Percentiles rank a stretch among this genome's conserved stretches.
phyloP scores from a whole-genome alignment of 2,888 invertebrate genomes.

The Nysson spinosus region DNA sequence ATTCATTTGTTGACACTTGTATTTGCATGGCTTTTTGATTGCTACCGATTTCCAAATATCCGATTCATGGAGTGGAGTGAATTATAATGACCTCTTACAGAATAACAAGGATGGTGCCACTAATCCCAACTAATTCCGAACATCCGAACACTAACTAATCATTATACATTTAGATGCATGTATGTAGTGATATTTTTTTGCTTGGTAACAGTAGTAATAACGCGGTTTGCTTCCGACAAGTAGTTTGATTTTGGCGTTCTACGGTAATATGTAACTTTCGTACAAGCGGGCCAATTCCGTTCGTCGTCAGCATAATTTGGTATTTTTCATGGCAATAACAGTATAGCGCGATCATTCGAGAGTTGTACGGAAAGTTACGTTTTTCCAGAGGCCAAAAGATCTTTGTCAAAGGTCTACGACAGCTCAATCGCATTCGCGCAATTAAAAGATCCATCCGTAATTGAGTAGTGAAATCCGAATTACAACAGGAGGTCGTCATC shows the following conservation, averaged over 20 bases:
- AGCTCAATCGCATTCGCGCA: too few species aligned
- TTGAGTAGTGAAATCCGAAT: conserved; percentile 50
- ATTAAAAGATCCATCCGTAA: conserved; percentile 18
- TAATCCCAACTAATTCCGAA: not conserved
- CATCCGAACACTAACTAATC: conserved; percentile 1
- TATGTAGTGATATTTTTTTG: conserved; percentile 12
- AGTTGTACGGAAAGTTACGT: not conserved
- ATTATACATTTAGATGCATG: conserved; percentile 37
- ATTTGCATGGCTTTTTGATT: conserved; percentile 54
- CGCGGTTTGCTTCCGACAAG: conserved; percentile 15
- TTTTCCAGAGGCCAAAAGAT: conserved; percentile 4
- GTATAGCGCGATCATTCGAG: not conserved
- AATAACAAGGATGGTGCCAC: conserved; percentile 5
- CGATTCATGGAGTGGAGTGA: not conserved
- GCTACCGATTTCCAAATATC: conserved; percentile 21
- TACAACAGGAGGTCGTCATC: conserved; percentile 62
- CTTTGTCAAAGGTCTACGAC: too few species aligned
- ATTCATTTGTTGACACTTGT: conserved; percentile 19
- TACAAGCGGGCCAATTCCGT: not conserved
- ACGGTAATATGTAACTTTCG: not conserved
- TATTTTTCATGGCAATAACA: not conserved
- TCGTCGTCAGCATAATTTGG: not conserved
- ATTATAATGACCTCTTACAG: not conserved
- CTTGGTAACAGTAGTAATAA: not conserved
- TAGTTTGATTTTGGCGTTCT: not conserved